Conservation (phyloP, 2,113 vertebrate genomes). For the Galeopterus variegatus region DNA sequence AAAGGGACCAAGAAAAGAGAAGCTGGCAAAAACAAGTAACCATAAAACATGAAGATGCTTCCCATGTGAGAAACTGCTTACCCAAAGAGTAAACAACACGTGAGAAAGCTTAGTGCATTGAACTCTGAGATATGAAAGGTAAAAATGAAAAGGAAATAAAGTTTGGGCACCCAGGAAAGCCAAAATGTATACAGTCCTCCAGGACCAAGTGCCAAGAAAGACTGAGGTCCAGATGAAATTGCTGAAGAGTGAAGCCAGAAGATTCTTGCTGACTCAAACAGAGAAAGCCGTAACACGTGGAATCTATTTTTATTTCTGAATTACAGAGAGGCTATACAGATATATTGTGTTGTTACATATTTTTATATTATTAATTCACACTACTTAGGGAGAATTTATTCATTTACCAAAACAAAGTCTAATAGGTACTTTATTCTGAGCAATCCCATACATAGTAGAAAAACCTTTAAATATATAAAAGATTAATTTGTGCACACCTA, state of each 20-base stretch:
- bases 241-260: not conserved
- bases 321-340: constrained; percentile 76
- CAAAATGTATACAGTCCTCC: not conserved
- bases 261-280: constrained; percentile 41
- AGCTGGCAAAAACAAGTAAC: constrained; percentile 4
- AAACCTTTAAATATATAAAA: constrained; percentile 88
- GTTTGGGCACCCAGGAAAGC: not conserved
- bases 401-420: constrained; percentile 81
- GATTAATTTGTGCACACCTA: constrained; percentile 85
- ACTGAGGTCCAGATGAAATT: not conserved
- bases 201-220: not conserved
- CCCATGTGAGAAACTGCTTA: not conserved
- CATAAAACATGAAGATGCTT: not conserved
- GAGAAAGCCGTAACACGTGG: constrained; percentile 16
- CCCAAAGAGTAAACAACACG: not conserved
- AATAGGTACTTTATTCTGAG: constrained; percentile 83
- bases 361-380: constrained; percentile 85
- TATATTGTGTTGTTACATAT: constrained; percentile 84
- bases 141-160: not conserved
- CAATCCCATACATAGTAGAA: constrained; percentile 85
- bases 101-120: not conserved
- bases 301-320: constrained; percentile 87
- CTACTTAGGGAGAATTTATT: constrained; percentile 77
- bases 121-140: not conserved
- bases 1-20: not conserved